Conservation (phyloP, 2,797 vertebrate genomes). For the Mus caroli region DNA sequence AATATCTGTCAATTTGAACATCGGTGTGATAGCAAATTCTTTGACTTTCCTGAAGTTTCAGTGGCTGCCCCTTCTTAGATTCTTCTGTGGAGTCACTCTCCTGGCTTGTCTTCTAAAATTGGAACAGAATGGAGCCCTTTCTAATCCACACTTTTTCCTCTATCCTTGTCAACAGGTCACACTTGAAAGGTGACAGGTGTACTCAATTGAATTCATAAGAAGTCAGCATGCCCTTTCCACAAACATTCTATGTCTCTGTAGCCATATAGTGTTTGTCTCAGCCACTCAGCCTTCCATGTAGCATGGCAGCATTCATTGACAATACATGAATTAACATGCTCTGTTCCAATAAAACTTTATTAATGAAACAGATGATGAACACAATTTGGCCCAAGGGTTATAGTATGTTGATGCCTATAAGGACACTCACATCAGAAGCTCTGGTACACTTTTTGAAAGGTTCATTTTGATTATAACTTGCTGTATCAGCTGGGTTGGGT, state of each 20-base stretch:
- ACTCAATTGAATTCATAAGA: background rate
- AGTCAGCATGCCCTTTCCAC: background rate
- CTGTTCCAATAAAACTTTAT: slow-evolving; percentile 37
- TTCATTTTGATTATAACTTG: background rate
- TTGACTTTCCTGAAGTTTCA: background rate
- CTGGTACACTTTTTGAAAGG: background rate
- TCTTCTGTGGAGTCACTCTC: background rate
- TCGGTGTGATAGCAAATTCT: background rate
- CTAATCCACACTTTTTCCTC: background rate
- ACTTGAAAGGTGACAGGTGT: background rate
- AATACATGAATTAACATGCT: background rate
- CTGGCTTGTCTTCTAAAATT: background rate
- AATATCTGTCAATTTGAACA: background rate
- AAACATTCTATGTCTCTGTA: background rate
- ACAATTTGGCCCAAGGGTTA: background rate
- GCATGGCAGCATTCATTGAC: background rate
- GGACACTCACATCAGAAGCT: background rate
- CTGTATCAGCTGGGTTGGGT: background rate
- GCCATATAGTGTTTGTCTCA: background rate
- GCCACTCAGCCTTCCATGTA: background rate
- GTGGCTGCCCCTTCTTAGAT: background rate
- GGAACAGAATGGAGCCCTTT: background rate
- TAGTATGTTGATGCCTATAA: background rate
- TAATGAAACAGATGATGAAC: background rate
- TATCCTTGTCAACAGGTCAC: background rate